Percentiles rank a stretch among this genome's conserved stretches.
These are phyloP conservation scores for Clamator glandarius DNA, from an alignment of 2,797 vertebrate genomes.

Conservation along the genomic window DNA sequence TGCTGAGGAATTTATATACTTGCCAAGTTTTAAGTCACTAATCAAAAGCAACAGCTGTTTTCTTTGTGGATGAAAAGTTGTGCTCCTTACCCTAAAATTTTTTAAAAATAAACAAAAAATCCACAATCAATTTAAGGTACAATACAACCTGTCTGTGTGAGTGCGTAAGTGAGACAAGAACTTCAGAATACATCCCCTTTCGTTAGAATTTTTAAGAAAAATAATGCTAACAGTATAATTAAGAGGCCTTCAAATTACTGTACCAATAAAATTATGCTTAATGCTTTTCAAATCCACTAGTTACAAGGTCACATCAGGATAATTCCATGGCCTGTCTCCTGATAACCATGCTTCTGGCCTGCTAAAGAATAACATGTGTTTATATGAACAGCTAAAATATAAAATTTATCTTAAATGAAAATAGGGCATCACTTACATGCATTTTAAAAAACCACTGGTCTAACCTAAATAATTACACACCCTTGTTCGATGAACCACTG, in stretches of 20 bases:
- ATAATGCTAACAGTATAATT: background rate
- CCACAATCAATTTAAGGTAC: background rate
- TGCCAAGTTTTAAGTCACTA: conserved; percentile 36
- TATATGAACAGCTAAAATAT: background rate
- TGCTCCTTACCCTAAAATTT: background rate
- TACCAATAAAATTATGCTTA: conserved; percentile 20
- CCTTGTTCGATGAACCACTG: background rate
- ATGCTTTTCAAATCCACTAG: conserved; percentile 19
- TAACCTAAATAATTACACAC: background rate
- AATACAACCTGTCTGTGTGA: background rate
- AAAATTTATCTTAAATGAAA: background rate
- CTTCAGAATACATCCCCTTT: background rate
- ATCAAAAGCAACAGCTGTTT: conserved; percentile 15
- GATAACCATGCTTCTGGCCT: background rate
- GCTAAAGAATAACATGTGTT: background rate
- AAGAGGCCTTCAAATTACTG: conserved; percentile 14
- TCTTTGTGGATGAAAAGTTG: background rate
- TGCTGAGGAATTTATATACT: conserved; percentile 18
- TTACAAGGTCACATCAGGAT: conserved; percentile 18
- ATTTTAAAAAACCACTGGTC: background rate
- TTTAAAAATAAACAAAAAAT: background rate
- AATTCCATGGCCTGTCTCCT: background rate
- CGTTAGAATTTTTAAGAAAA: background rate
- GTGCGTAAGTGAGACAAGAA: background rate
- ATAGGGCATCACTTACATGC: background rate